Base-by-base conservation (phyloP, 2,797 vertebrate genomes). In the Setipinna tenuifilis region DNA sequence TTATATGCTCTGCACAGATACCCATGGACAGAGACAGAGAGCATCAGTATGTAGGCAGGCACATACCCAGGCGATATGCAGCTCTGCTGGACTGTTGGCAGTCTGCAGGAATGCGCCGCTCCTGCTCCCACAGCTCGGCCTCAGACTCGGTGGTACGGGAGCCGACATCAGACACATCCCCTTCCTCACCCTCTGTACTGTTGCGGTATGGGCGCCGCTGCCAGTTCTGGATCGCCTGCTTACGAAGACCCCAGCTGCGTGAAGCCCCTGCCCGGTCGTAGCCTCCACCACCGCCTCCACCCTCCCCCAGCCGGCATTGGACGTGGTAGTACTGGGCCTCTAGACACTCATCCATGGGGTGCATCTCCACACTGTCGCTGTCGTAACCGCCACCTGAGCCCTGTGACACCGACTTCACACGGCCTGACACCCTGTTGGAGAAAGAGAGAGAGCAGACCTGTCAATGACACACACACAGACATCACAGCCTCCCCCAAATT, bases 211-310 rank as follows among this genome's bases (percentile, higher is more conserved):
- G 98, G 85, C 98, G 94, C 50, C 98, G 97, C 91, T 99, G 98
- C 98, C 98, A 99, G 94, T 99, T 99, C 89, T 99, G 98, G 91
- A 99, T 99, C 61, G 98, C 98, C 91, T 99, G 98, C 59, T 98
- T 97, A 28, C 98, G 96, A 54, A 99, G 96, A 28, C 97, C 98
- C 81, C 98, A 98, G 90, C 96, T 97, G 16, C 97, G 96, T 0
- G 94, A 93, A 2, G 91, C 89, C 0, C 89, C 92, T 0, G 93
- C 91, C 59, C 95, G 94, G 0, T 96, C 97, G 0, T 96, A 94
- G 4, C 91, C 93, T 0, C 86, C 86, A 0, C 91, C 92, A 4
- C 93, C 93, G 0, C 65, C 65, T 11, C 65, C 68, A 0, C 91
- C 93, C 87, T 97, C 97, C 0, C 94, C 93, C 10, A 95, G 91